Conservation (phyloP, 2,888 invertebrate species). For the Cabera pusaria region DNA sequence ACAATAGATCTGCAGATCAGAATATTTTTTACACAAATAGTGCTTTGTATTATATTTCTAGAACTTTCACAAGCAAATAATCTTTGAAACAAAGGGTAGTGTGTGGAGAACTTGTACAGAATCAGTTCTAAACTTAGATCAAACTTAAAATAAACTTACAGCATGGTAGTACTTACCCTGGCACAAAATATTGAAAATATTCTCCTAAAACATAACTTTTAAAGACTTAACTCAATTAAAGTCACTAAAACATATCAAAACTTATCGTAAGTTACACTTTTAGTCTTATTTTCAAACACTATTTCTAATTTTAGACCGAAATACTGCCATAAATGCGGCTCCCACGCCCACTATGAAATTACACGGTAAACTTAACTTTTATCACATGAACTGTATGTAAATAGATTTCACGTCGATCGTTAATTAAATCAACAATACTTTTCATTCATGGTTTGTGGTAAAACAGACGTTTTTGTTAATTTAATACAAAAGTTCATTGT, state of each 20-base stretch:
- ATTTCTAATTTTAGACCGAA: constrained; percentile 9
- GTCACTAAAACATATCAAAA: background rate
- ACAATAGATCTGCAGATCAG: no score
- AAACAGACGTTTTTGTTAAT: constrained; percentile 44
- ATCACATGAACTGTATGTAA: no score
- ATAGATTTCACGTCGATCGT: no score
- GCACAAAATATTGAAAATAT: background rate
- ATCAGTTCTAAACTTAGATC: no score
- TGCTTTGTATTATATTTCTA: no score
- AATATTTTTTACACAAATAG: no score
- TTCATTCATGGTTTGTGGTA: constrained; percentile 49
- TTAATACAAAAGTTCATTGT: constrained; percentile 63
- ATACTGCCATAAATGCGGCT: constrained; percentile 14
- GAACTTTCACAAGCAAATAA: no score
- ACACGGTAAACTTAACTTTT: constrained; percentile 16
- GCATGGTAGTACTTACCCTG: constrained; percentile 12
- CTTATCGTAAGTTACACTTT: background rate
- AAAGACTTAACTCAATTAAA: background rate
- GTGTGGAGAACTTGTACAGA: no score
- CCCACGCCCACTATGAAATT: constrained; percentile 51
- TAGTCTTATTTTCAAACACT: background rate
- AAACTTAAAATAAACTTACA: background rate
- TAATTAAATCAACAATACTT: no score
- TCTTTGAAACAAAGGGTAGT: no score
- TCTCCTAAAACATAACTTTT: constrained; percentile 1